Percentiles rank a stretch among this genome's conserved stretches.
These are phyloP conservation scores for Drosophila kanapiae DNA, from an alignment of 1,140 invertebrate genomes.

Conservation along the genomic window DNA sequence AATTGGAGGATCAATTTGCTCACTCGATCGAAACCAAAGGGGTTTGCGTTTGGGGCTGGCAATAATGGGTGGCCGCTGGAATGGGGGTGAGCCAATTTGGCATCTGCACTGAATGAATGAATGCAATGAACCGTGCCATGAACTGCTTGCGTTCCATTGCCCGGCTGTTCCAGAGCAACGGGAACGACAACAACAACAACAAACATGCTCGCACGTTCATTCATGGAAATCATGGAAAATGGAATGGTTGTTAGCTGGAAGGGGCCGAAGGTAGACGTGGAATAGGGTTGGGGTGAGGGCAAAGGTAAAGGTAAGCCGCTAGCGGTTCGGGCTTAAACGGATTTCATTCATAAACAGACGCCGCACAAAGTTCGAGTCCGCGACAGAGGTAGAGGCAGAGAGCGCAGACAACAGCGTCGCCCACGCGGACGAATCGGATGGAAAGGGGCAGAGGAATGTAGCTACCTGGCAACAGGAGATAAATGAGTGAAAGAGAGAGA, in stretches of 20 bases:
- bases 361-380: conserved; percentile 55
- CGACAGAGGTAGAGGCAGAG: background rate
- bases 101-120: conserved; percentile 39
- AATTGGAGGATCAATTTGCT: conserved; percentile 58
- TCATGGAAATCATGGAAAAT: conserved; percentile 28
- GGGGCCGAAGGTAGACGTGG: background rate
- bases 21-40: conserved; percentile 39
- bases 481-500: conserved; percentile 34
- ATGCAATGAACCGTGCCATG: conserved; percentile 36
- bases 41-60: conserved; percentile 19
- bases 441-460: background rate
- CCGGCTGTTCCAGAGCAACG: conserved; percentile 5
- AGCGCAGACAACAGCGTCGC: conserved; percentile 11
- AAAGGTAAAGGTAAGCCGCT: conserved; percentile 26
- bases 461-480: conserved; percentile 44
- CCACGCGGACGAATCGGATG: conserved; percentile 10
- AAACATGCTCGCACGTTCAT: conserved; percentile 36
- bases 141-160: conserved; percentile 14
- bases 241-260: conserved; percentile 9
- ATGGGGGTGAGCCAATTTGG: conserved; percentile 16
- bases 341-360: conserved; percentile 64
- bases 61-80: conserved; percentile 3
- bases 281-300: background rate
- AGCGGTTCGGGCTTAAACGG: conserved; percentile 44
- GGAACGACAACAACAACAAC: background rate